These are phyloP conservation scores for Etheostoma perlongum DNA, from an alignment of 2,797 vertebrate genomes.

Conservation along the genomic window DNA sequence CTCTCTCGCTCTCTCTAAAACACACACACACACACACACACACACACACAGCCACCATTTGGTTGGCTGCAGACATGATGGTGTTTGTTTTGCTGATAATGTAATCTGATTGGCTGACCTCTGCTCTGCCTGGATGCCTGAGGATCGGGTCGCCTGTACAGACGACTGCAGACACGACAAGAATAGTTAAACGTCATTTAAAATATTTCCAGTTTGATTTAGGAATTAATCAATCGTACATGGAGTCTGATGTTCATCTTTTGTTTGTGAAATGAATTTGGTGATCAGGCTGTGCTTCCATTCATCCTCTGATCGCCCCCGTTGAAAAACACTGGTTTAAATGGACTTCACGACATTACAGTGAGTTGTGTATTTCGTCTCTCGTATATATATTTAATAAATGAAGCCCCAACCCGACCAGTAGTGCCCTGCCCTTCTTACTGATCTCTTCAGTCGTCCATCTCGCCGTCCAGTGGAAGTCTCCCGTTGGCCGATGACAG, in stretches of 20 bases:
- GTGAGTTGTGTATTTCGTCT: too few relatives aligned
- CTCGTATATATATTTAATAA: neutral
- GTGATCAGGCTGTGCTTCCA: too few relatives aligned
- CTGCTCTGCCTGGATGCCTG: conserved; percentile 40
- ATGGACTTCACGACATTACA: too few relatives aligned
- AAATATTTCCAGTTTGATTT: neutral
- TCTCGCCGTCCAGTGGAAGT: neutral
- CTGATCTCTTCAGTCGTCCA: conserved; percentile 9
- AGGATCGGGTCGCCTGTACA: conserved; percentile 11
- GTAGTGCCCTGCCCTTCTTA: neutral
- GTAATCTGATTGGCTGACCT: conserved; percentile 72
- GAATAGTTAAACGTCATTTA: conserved; percentile 4
- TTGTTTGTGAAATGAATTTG: too few relatives aligned
- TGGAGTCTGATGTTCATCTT: too few relatives aligned
- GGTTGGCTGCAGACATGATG: conserved; percentile 59
- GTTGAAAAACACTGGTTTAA: too few relatives aligned
- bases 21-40: conserved; percentile 31
- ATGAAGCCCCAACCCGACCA: neutral
- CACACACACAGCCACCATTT: conserved; percentile 38
- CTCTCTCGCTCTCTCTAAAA: neutral
- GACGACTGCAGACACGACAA: conserved; percentile 10
- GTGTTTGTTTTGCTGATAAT: conserved; percentile 80
- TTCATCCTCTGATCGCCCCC: too few relatives aligned
- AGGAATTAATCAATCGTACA: neutral
- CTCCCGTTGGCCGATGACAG: conserved; percentile 28